A percentile compares a stretch with the other conserved stretches of the same genome.
Conservation (phyloP, 2,113 vertebrate genomes). For the Podiceps cristatus region DNA sequence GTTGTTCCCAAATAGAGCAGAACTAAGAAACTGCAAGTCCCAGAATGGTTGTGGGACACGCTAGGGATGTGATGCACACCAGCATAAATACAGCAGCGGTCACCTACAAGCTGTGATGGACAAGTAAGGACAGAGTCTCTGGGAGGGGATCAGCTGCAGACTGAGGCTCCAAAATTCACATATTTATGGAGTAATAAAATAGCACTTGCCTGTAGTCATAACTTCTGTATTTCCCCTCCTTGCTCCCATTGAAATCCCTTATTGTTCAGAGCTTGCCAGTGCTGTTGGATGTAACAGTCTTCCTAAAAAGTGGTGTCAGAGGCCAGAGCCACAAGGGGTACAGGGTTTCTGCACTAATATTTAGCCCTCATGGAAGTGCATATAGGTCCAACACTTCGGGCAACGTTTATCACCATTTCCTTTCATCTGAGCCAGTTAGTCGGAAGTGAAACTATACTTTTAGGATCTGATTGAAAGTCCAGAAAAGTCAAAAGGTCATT, state of each 20-base stretch:
- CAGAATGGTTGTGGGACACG: background rate
- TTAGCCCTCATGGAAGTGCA: background rate
- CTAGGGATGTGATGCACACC: background rate
- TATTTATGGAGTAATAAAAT: background rate
- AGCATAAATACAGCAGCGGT: background rate
- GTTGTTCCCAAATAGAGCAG: background rate
- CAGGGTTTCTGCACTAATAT: background rate
- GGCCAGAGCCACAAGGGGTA: background rate
- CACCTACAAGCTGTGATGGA: background rate
- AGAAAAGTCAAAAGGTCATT: background rate
- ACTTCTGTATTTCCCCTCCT: background rate
- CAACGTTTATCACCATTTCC: background rate
- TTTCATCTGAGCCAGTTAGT: slow-evolving; percentile 4
- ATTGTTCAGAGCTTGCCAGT: background rate
- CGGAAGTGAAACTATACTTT: background rate
- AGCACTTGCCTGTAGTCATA: background rate
- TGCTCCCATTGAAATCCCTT: background rate
- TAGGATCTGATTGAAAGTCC: background rate
- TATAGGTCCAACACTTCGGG: background rate
- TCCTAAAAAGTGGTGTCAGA: background rate
- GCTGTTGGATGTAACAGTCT: background rate
- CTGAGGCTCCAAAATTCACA: background rate
- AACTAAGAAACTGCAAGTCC: background rate
- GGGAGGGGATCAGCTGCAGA: background rate
- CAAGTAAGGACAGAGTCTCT: background rate